A percentile compares a stretch with the other conserved stretches of the same genome.
Conservation (phyloP, 2,113 vertebrate species). For the Pavo muticus region DNA sequence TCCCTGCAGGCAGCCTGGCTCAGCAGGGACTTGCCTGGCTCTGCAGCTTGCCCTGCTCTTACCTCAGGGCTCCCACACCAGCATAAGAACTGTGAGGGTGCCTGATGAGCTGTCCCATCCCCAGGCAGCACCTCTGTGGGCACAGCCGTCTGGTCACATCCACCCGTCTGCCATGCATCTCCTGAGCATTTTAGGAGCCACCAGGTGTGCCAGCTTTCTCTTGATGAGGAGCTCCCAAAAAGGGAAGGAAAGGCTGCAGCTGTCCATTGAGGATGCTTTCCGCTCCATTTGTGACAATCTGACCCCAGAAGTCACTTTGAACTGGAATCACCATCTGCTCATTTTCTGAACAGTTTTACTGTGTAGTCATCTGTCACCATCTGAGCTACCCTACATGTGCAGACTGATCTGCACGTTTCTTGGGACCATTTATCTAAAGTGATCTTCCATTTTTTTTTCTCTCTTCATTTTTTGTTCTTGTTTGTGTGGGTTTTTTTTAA, state of each 20-base stretch:
- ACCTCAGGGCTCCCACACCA: neutral
- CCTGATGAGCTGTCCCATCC: neutral
- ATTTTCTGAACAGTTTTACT: neutral
- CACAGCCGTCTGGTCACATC: neutral
- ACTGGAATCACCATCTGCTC: neutral
- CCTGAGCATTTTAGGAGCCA: fast-evolving
- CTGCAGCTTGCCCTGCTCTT: neutral
- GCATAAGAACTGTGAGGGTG: neutral
- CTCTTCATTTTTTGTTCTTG: fast-evolving
- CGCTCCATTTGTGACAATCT: fast-evolving
- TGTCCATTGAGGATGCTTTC: neutral
- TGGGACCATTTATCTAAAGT: neutral
- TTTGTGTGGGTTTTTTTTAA: neutral
- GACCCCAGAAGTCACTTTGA: neutral
- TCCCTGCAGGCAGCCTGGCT: neutral
- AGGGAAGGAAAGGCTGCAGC: neutral
- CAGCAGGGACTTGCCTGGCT: neutral
- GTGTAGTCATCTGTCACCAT: neutral
- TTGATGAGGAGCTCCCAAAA: neutral
- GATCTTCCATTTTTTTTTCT: neutral
- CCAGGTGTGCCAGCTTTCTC: neutral
- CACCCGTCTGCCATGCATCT: neutral
- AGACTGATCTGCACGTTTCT: neutral
- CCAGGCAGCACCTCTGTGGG: neutral
- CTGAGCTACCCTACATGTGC: neutral